Evolutionary conservation across 2,888 invertebrate genomes (phyloP).

Genomic region (Drosophila dives): DNA sequence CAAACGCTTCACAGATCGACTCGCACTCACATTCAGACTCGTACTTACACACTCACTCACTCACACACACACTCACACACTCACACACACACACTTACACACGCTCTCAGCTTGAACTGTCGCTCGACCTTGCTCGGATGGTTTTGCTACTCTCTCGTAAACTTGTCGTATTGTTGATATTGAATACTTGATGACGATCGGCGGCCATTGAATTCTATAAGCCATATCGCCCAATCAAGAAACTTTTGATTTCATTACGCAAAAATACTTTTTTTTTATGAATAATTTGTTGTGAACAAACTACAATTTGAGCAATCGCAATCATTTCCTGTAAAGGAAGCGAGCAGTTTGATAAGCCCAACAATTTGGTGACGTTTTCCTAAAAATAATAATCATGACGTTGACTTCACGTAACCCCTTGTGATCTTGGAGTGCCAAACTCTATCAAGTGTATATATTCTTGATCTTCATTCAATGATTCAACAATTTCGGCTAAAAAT

Average conservation of each 20-base stretch:
- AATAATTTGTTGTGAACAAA: conserved; percentile 14
- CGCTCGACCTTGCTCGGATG: conserved; percentile 3
- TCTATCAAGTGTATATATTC: too few relatives aligned
- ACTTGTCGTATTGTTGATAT: conserved; percentile 45
- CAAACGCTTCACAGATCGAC: conserved; percentile 23
- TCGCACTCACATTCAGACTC: conserved; percentile 8
- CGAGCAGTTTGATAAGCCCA: background rate
- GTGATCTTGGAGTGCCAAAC: too few relatives aligned
- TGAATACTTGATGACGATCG: conserved; percentile 29
- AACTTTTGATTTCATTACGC: conserved; percentile 37
- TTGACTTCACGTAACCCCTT: too few relatives aligned
- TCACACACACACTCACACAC: background rate
- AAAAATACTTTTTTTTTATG: background rate
- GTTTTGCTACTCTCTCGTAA: conserved; percentile 11
- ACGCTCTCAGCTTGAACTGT: conserved; percentile 9
- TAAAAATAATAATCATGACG: too few relatives aligned
- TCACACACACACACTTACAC: background rate
- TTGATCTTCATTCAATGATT: too few relatives aligned
- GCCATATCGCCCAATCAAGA: background rate
- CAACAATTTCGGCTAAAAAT: too few relatives aligned
- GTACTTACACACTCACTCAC: conserved; percentile 3
- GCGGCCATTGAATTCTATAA: conserved; percentile 32
- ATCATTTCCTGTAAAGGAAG: background rate
- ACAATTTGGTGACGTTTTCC: too few relatives aligned
- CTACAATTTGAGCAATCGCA: background rate